Conservation (phyloP, 2,113 vertebrate genomes). For the Myodes glareolus region DNA sequence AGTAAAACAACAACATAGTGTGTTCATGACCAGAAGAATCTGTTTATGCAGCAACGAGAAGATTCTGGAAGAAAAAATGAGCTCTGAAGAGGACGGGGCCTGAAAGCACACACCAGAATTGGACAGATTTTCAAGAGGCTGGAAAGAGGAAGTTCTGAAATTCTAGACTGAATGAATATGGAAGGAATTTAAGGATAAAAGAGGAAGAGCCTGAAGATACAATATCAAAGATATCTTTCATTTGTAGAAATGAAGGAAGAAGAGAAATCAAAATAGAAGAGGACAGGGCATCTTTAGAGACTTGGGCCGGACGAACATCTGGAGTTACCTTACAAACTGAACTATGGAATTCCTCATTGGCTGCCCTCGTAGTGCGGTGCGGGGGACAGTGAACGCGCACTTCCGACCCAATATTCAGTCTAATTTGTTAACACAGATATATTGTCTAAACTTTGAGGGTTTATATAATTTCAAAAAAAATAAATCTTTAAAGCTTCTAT, state of each 20-base stretch:
- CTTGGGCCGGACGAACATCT: not conserved
- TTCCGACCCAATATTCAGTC: not conserved
- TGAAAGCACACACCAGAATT: not conserved
- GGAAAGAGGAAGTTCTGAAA: not conserved
- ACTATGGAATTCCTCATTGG: not conserved
- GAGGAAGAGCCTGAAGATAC: not conserved
- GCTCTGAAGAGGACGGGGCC: not conserved
- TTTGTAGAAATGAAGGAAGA: not conserved
- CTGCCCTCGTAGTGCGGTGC: not conserved
- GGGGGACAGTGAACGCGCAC: not conserved
- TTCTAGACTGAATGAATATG: not conserved
- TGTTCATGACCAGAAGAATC: not conserved
- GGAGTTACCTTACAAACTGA: not conserved
- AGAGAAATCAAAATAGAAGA: not conserved
- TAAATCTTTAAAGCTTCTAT: not conserved
- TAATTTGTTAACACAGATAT: not conserved
- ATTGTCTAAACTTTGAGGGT: constrained; percentile 8
- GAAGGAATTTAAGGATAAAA: not conserved
- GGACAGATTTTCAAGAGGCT: not conserved
- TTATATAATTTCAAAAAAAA: not conserved
- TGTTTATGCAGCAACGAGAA: not conserved
- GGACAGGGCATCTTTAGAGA: not conserved
- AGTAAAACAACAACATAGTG: not conserved
- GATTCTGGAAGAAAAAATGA: not conserved
- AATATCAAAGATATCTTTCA: not conserved